These are phyloP conservation scores for Saxidomus purpurata DNA, from an alignment of 1,140 invertebrate species.

Conservation along the genomic window DNA sequence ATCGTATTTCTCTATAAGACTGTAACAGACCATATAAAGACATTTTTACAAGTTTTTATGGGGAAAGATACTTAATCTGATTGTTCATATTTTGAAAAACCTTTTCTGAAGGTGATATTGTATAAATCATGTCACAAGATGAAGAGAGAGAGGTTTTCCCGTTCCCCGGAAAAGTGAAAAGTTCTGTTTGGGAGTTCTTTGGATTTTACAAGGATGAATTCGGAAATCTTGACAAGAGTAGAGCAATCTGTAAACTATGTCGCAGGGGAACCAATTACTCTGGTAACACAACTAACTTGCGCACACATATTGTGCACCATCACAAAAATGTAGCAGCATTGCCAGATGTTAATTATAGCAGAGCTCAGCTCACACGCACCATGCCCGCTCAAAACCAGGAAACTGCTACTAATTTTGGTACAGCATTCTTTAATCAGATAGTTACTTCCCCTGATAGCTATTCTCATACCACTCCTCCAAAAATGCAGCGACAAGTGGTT, in stretches of 20 bases:
- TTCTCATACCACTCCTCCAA: background rate
- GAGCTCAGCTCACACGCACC: background rate
- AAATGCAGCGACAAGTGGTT: background rate
- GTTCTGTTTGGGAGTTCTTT: slow-evolving; percentile 72
- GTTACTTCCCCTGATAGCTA: background rate
- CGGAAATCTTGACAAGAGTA: slow-evolving; percentile 68
- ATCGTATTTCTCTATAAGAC: too few species aligned
- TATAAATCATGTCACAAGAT: slow-evolving; percentile 12
- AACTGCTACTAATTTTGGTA: background rate
- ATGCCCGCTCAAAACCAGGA: background rate
- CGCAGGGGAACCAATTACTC: slow-evolving; percentile 62
- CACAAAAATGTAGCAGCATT: slow-evolving; percentile 35
- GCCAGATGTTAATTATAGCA: slow-evolving; percentile 8
- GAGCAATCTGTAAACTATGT: slow-evolving; percentile 73
- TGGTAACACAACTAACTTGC: slow-evolving; percentile 73
- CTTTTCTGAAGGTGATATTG: too few species aligned
- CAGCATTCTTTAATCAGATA: background rate
- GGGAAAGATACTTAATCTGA: too few species aligned
- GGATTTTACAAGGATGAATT: slow-evolving; percentile 71
- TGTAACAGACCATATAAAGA: too few species aligned
- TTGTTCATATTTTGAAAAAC: too few species aligned
- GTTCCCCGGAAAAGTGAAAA: slow-evolving; percentile 73
- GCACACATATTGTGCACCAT: slow-evolving; percentile 59
- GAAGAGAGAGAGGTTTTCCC: slow-evolving; percentile 37
- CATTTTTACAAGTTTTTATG: too few species aligned